phyloP scores from a whole-genome alignment of 2,888 invertebrate species.

The Callimorpha dominula region DNA sequence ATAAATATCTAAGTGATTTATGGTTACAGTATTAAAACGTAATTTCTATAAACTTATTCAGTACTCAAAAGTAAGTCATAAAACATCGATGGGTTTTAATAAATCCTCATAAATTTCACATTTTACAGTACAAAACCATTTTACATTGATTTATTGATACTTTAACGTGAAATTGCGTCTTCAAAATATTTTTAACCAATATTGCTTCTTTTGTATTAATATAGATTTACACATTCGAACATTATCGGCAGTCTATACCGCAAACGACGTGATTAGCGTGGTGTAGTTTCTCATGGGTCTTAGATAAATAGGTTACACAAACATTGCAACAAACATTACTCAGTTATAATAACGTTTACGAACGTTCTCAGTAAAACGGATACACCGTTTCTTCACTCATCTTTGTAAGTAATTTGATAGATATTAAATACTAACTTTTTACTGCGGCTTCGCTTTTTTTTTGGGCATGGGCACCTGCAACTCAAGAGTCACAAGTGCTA shows the following conservation, averaged over 20 bases:
- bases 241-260: slow-evolving; percentile 24
- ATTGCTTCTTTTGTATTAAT: slow-evolving; percentile 34
- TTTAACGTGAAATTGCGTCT: slow-evolving; percentile 17
- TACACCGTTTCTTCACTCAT: slow-evolving; percentile 16
- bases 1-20: not conserved
- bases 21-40: not conserved
- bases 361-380: slow-evolving; percentile 50
- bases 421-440: not conserved
- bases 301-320: slow-evolving; percentile 70
- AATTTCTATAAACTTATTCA: slow-evolving; percentile 17
- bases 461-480: no score
- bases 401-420: not conserved
- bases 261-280: slow-evolving; percentile 45
- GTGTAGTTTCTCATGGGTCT: slow-evolving; percentile 48
- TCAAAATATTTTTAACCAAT: slow-evolving; percentile 22
- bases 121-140: slow-evolving; percentile 28
- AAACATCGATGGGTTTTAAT: slow-evolving; percentile 36
- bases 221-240: slow-evolving; percentile 38
- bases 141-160: slow-evolving; percentile 40
- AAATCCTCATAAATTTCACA: slow-evolving; percentile 34
- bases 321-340: slow-evolving; percentile 65
- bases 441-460: no score
- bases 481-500: no score
- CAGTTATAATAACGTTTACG: slow-evolving; percentile 48
- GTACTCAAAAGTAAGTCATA: slow-evolving; percentile 39